These are phyloP conservation scores for Babylonia areolata DNA, from an alignment of 1,140 invertebrate genomes.

Conservation along the genomic window DNA sequence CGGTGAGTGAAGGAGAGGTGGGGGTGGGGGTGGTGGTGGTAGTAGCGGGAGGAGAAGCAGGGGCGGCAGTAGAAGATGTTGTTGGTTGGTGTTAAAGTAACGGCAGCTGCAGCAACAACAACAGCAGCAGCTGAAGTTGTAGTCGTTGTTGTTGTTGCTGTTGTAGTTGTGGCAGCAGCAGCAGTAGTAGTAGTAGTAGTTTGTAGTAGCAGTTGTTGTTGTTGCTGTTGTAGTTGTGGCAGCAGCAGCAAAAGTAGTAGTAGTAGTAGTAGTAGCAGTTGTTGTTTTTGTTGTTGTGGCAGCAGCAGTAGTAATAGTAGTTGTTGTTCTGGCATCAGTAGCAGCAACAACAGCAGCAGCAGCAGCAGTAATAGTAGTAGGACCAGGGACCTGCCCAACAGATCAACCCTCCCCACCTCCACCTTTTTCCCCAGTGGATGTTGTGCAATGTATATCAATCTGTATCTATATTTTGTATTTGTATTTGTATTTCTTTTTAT, in stretches of 20 bases:
- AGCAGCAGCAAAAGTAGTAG: too few species aligned
- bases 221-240: too few species aligned
- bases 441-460: not conserved
- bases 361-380: not conserved
- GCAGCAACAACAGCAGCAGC: not conserved
- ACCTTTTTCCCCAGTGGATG: not conserved
- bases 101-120: too few species aligned
- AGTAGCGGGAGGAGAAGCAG: not conserved
- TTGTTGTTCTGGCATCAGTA: not conserved
- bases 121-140: too few species aligned
- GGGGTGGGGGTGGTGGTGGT: not conserved
- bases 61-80: too few species aligned
- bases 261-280: slow-evolving; percentile 21
- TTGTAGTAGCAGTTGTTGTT: slow-evolving; percentile 2
- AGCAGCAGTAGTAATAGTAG: slow-evolving; percentile 21
- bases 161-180: too few species aligned
- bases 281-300: not conserved
- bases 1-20: not conserved
- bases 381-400: not conserved
- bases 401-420: not conserved
- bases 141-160: not conserved
- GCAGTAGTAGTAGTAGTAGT: too few species aligned
- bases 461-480: too few species aligned
- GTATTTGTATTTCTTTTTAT: too few species aligned
- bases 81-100: too few species aligned